Percentiles rank a stretch among this genome's conserved stretches.
Conservation (phyloP, 2,888 invertebrate species). For the Brenthis hecate region DNA sequence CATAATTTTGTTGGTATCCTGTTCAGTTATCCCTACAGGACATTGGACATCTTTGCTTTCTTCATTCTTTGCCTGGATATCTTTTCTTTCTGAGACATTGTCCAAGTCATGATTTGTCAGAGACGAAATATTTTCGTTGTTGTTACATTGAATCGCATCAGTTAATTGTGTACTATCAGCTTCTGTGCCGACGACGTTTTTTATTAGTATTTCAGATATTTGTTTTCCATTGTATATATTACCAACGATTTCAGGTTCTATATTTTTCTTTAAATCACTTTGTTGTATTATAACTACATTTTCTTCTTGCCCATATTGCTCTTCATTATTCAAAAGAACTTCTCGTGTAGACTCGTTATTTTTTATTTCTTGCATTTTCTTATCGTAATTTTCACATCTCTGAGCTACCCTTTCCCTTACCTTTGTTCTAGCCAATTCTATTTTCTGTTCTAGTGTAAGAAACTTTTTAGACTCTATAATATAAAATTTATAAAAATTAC, state of each 20-base stretch:
- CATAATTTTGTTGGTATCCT: too few species aligned
- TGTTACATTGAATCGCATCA: too few species aligned
- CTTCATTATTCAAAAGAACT: slow-evolving; percentile 11
- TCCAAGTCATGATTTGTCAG: too few species aligned
- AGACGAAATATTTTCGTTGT: too few species aligned
- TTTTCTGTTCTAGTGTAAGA: slow-evolving; percentile 61
- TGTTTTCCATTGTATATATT: neutral
- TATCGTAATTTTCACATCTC: slow-evolving; percentile 41
- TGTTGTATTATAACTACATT: slow-evolving; percentile 35
- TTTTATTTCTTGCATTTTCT: slow-evolving; percentile 9
- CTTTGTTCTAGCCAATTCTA: slow-evolving; percentile 60
- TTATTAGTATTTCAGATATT: neutral
- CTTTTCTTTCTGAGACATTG: too few species aligned
- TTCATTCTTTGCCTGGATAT: too few species aligned
- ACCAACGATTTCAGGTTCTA: slow-evolving; percentile 27
- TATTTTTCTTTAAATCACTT: slow-evolving; percentile 32
- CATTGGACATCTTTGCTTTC: too few species aligned
- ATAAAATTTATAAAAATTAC: slow-evolving; percentile 22
- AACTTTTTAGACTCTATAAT: slow-evolving; percentile 53
- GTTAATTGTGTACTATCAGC: too few species aligned
- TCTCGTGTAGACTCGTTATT: neutral
- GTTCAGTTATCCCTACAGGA: too few species aligned
- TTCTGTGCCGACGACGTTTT: neutral
- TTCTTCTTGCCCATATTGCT: slow-evolving; percentile 38
- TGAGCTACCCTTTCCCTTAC: slow-evolving; percentile 54